These are phyloP conservation scores for Rhyacophila brunnea DNA, from an alignment of 1,140 invertebrate species.

Conservation along the genomic window DNA sequence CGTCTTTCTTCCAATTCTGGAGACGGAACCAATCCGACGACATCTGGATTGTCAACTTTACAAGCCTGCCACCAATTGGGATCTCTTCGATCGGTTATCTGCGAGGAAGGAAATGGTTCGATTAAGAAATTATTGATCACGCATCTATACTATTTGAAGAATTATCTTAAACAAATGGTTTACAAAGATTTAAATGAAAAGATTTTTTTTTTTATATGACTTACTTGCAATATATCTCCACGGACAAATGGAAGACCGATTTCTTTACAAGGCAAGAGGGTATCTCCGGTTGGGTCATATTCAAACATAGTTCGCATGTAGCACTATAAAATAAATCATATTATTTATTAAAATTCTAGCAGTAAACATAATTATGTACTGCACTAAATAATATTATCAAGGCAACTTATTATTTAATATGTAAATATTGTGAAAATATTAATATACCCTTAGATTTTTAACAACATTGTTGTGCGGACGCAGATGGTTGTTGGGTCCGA, in stretches of 20 bases:
- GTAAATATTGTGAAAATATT: too few relatives aligned
- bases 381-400: too few relatives aligned
- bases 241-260: slow-evolving; percentile 91
- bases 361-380: too few relatives aligned
- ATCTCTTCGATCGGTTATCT: slow-evolving; percentile 91
- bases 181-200: too few relatives aligned
- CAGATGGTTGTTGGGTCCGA: slow-evolving; percentile 65
- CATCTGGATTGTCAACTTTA: slow-evolving; percentile 65
- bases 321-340: slow-evolving; percentile 63
- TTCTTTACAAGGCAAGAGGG: slow-evolving; percentile 89
- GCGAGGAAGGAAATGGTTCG: slow-evolving; percentile 24
- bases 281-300: slow-evolving; percentile 89
- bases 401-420: too few relatives aligned
- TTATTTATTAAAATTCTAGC: too few relatives aligned
- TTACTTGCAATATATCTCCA: slow-evolving; percentile 88
- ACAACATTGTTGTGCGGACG: slow-evolving; percentile 44
- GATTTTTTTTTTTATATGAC: background rate
- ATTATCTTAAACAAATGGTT: too few relatives aligned
- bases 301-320: slow-evolving; percentile 93
- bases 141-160: background rate
- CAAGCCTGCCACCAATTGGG: slow-evolving; percentile 99
- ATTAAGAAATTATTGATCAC: background rate
- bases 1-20: slow-evolving; percentile 92
- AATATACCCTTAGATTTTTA: slow-evolving; percentile 61
- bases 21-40: slow-evolving; percentile 87